Conservation (phyloP, 1,140 invertebrate species). For the Aricia agestis region DNA sequence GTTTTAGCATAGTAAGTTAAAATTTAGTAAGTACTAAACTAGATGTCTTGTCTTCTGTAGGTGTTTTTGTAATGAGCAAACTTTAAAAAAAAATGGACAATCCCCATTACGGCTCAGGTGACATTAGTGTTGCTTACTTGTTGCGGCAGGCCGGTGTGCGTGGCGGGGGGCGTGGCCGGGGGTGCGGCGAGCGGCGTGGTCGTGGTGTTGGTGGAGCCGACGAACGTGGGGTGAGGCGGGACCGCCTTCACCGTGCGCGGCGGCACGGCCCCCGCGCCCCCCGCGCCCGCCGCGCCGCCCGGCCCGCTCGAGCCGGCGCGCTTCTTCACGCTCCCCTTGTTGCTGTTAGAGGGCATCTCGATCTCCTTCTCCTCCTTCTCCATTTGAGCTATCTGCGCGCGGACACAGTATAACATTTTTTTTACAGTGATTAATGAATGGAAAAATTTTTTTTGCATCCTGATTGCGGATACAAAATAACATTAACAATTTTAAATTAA, state of each 20-base stretch:
- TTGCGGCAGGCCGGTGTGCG: conserved; percentile 64
- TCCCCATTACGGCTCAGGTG: too few relatives aligned
- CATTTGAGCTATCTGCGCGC: conserved; percentile 90
- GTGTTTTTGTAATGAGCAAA: too few relatives aligned
- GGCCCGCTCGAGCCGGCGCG: conserved; percentile 59
- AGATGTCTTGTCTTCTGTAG: too few relatives aligned
- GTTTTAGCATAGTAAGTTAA: too few relatives aligned
- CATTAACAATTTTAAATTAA: too few relatives aligned
- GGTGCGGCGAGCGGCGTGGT: conserved; percentile 64
- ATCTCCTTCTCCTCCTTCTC: conserved; percentile 92
- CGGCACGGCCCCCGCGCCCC: conserved; percentile 67
- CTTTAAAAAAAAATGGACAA: too few relatives aligned
- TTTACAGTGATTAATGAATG: not conserved
- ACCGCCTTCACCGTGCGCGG: conserved; percentile 42
- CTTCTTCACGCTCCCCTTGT: conserved; percentile 81
- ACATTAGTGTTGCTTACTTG: conserved; percentile 48
- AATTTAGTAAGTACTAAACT: too few relatives aligned
- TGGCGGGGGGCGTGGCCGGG: conserved; percentile 52
- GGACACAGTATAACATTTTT: not conserved
- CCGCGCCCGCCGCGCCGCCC: conserved; percentile 48
- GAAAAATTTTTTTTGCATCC: not conserved
- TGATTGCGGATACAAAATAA: too few relatives aligned
- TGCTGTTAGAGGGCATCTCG: conserved; percentile 84
- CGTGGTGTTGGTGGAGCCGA: conserved; percentile 75
- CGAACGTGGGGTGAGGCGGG: conserved; percentile 62